Evolutionary conservation across 2,888 invertebrate species (phyloP), one percentile per base, ranked within the genome.

Genomic region (Tuberolachnus salignus): DNA sequence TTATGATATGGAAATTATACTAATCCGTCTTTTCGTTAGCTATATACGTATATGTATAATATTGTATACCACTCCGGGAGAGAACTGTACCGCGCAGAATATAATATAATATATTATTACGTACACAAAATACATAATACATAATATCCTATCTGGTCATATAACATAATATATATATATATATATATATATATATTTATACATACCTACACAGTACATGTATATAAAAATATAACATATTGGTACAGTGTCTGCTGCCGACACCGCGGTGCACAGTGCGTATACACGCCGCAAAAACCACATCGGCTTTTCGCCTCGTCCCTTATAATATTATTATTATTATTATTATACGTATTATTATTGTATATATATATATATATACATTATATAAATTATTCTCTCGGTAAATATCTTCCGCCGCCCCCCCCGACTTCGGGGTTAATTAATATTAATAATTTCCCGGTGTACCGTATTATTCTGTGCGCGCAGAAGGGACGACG

Each of bases 391-490:
- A n/a, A n/a, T n/a, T n/a, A n/a, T n/a, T 0, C 46, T 49, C n/a
- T 72, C 26, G 59, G 26, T 59, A 59, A 72, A 72, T 72, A 72
- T 72, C 57, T 59, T 64, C 64, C 55, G 16, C 44, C 21, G 19
- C 74, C 73, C 1, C 42, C n/a, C n/a, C n/a, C 63, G 44, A 42
- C 64, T 42, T 23, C 16, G 1, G 55, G 64, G 74, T 75, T 75
- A 75, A 75, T 75, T 75, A 75, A 75, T 75, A 75, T 75, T 75
- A 66, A n/a, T n/a, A n/a, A 75, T 75, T 75, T 66, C 53, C 64
- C 19, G 55, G 51, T 16, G 44, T 16, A 59, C 44, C 26, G 9
- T 23, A 13, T n/a, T 23, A n/a, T 42, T 42, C 14, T 4, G 8
- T 16, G n/a, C 13, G n/a, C 34, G 19, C 66, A 13, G n/a, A n/a